Conservation (phyloP, 2,797 vertebrate species). For the Coreius guichenoti region DNA sequence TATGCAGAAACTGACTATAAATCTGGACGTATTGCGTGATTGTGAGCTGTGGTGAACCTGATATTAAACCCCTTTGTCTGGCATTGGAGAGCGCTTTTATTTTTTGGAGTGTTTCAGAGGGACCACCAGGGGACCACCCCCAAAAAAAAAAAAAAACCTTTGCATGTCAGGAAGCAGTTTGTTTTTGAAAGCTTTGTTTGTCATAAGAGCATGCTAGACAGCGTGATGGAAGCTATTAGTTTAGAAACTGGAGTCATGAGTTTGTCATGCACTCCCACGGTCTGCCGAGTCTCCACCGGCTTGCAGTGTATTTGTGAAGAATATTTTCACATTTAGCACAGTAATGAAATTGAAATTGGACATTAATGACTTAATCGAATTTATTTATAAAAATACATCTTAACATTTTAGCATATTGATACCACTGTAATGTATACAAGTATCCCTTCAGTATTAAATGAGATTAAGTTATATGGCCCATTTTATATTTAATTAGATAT, state of each 20-base stretch:
- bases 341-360: not conserved
- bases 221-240: conserved; percentile 43
- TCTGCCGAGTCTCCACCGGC: conserved; percentile 3
- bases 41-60: conserved; percentile 72
- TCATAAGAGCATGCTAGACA: not conserved
- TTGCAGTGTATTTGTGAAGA: not conserved
- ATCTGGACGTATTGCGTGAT: conserved; percentile 63
- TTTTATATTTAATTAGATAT: conserved; percentile 28
- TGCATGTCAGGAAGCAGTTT: not conserved
- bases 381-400: conserved; percentile 53
- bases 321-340: not conserved
- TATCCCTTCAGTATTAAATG: not conserved
- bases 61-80: conserved; percentile 65
- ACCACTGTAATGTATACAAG: conserved; percentile 2
- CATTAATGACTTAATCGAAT: conserved; percentile 1
- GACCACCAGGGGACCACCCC: not conserved
- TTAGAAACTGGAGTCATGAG: conserved; percentile 45
- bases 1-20: conserved; percentile 73
- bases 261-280: conserved; percentile 40
- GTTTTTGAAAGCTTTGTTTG: conserved; percentile 26
- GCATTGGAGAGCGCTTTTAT: conserved; percentile 39
- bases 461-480: not conserved
- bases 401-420: not conserved
- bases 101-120: not conserved
- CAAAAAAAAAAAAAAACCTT: not conserved